Percentiles rank a stretch among this genome's conserved stretches.
Conservation (phyloP, 1,140 invertebrate genomes). For the Dufourea novaeangliae region DNA sequence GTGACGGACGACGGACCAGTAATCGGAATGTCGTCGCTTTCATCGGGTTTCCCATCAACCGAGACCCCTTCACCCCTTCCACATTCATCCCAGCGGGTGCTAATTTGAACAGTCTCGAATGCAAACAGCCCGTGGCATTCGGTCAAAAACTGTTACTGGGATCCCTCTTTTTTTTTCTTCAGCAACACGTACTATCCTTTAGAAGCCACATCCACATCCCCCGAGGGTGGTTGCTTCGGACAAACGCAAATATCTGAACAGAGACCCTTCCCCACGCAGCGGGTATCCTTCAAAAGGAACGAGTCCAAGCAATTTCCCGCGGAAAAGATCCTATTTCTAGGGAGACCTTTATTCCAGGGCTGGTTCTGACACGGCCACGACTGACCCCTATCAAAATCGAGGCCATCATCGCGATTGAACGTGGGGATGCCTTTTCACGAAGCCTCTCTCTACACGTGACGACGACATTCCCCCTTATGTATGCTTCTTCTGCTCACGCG, state of each 20-base stretch:
- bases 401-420: slow-evolving; percentile 5
- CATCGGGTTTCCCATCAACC: slow-evolving; percentile 14
- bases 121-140: slow-evolving; percentile 11
- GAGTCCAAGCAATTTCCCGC: neutral
- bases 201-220: neutral
- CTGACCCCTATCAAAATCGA: slow-evolving; percentile 13
- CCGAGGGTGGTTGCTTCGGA: no score
- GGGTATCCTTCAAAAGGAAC: neutral
- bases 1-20: slow-evolving; percentile 21
- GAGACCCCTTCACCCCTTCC: neutral
- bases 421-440: neutral
- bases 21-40: slow-evolving; percentile 38
- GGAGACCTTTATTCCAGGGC: neutral
- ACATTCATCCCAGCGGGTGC: neutral
- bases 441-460: no score
- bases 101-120: slow-evolving; percentile 18
- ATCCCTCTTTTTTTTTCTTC: no score
- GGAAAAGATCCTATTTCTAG: slow-evolving; percentile 10
- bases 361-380: neutral
- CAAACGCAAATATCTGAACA: neutral
- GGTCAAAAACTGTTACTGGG: neutral
- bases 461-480: no score
- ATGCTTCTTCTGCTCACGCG: neutral
- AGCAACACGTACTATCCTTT: no score
- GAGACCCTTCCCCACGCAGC: no score